Percentiles rank a stretch among this genome's conserved stretches.
Conservation (phyloP, 2,888 invertebrate species). For the Bibio marci region DNA sequence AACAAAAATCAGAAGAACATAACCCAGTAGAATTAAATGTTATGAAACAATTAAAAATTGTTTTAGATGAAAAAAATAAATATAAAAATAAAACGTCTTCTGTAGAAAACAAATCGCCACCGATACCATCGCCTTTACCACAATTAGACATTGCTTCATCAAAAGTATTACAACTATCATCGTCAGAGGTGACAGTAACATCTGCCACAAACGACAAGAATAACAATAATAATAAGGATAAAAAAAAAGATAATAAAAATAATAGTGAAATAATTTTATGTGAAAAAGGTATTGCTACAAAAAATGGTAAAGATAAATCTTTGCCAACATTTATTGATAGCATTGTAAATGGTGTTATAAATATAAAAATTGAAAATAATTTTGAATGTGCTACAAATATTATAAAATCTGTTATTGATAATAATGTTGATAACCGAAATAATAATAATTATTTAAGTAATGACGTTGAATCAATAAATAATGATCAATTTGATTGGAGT, state of each 20-base stretch:
- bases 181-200: too few relatives aligned
- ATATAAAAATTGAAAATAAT: conserved; percentile 43
- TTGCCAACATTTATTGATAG: conserved; percentile 30
- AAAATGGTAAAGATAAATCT: conserved; percentile 15
- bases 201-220: too few relatives aligned
- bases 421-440: conserved; percentile 16
- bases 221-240: too few relatives aligned
- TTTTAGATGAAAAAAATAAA: conserved; percentile 2
- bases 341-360: conserved; percentile 35
- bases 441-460: conserved; percentile 20
- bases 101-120: too few relatives aligned
- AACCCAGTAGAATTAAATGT: conserved; percentile 2
- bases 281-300: conserved; percentile 3
- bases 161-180: too few relatives aligned
- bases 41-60: conserved; percentile 4
- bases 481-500: conserved; percentile 49
- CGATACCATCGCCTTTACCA: too few relatives aligned
- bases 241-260: too few relatives aligned
- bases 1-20: not conserved
- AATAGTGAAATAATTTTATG: not conserved
- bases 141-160: too few relatives aligned
- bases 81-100: too few relatives aligned
- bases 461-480: conserved; percentile 23
- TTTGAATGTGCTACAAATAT: conserved; percentile 41
- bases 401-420: conserved; percentile 21